Evolutionary conservation across 2,888 invertebrate species (phyloP).

Genomic region (Catotricha subobsoleta): DNA sequence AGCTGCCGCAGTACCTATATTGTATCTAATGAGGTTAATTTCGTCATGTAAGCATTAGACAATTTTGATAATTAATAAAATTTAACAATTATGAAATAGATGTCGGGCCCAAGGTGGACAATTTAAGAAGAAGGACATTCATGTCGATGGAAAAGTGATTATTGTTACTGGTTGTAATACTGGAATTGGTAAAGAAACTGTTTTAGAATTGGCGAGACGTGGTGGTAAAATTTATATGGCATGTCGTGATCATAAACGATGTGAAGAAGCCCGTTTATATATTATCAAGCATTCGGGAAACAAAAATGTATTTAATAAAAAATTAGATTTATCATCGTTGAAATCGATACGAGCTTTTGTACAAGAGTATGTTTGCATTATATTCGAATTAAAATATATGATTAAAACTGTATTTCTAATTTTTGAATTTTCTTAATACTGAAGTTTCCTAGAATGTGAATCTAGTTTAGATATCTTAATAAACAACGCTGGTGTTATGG

Average conservation of each 20-base stretch:
- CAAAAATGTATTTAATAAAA: constrained; percentile 45
- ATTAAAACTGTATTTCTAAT: too few relatives aligned
- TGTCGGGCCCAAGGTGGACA: constrained; percentile 34
- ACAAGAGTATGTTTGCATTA: constrained; percentile 34
- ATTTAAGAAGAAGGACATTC: constrained; percentile 33
- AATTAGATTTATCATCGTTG: constrained; percentile 34
- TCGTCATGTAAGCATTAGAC: too few relatives aligned
- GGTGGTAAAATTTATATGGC: constrained; percentile 75
- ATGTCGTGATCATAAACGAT: constrained; percentile 57
- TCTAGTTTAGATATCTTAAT: constrained; percentile 41
- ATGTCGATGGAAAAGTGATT: constrained; percentile 43
- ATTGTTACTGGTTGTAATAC: constrained; percentile 67
- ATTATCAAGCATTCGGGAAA: constrained; percentile 58
- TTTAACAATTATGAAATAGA: neutral
- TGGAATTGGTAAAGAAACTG: constrained; percentile 65
- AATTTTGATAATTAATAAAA: too few relatives aligned
- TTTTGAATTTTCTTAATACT: too few relatives aligned
- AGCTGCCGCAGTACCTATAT: neutral
- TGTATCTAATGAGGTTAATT: too few relatives aligned
- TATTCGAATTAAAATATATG: too few relatives aligned
- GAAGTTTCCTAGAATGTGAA: constrained; percentile 30
- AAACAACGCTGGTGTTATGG: constrained; percentile 57
- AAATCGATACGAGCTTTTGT: constrained; percentile 40
- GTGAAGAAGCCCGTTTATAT: constrained; percentile 47
- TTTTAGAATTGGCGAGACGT: constrained; percentile 47